phyloP scores from a whole-genome alignment of 2,113 vertebrate genomes.

The Ochotona curzoniae region DNA sequence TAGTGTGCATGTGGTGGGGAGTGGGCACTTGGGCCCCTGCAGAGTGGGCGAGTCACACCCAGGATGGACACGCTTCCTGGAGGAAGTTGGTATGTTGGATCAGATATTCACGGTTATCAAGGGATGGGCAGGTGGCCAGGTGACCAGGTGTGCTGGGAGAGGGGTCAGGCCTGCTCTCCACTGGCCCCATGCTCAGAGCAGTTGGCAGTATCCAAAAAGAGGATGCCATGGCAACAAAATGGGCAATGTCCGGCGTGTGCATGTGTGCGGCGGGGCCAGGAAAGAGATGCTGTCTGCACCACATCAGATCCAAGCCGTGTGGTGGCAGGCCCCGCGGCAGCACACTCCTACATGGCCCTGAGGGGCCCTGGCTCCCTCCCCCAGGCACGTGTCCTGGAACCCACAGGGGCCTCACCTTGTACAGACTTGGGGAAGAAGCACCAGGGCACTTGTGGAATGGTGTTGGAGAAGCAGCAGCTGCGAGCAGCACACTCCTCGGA shows the following conservation, averaged over 20 bases:
- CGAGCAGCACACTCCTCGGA: neutral
- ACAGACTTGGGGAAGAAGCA: slow-evolving; percentile 45
- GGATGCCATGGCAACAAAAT: accelerated
- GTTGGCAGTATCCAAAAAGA: accelerated
- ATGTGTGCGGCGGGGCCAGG: accelerated
- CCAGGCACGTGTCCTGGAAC: accelerated
- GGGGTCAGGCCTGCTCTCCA: accelerated
- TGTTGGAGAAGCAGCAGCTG: slow-evolving; percentile 64
- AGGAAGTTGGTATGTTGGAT: neutral
- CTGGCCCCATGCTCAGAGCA: accelerated
- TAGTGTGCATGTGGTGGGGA: no score
- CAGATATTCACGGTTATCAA: neutral
- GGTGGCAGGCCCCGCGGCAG: no score
- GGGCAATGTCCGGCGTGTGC: accelerated
- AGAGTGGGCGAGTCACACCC: no score
- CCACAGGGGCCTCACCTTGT: neutral
- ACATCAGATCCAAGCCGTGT: neutral
- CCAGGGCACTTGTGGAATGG: slow-evolving; percentile 66
- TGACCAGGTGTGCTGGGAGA: accelerated
- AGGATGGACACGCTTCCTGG: no score
- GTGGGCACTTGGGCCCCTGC: no score
- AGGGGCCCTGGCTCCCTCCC: no score
- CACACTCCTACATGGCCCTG: no score
- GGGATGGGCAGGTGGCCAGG: neutral
- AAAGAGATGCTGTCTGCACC: accelerated